A percentile compares a stretch with the other conserved stretches of the same genome.
phyloP scores from a whole-genome alignment of 2,888 invertebrate species.

The Frankliniella fusca region DNA sequence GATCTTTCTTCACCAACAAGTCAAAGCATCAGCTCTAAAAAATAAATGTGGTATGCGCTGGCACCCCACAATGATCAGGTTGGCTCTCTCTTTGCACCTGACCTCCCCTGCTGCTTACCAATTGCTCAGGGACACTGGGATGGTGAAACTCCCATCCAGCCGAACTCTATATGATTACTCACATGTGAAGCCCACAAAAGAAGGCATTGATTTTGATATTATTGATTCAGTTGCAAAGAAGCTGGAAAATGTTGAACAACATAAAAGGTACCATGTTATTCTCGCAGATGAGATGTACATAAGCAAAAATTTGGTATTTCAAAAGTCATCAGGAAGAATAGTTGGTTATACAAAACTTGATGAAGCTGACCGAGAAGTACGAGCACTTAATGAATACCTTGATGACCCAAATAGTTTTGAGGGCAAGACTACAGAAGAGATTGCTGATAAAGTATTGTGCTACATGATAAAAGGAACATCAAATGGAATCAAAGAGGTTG shows the following conservation, averaged over 20 bases:
- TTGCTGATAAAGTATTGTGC: background rate
- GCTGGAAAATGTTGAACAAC: background rate
- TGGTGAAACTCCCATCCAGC: background rate
- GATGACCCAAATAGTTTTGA: background rate
- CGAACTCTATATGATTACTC: background rate
- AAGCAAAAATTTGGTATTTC: too few relatives aligned
- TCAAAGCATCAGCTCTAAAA: background rate
- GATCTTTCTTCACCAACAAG: background rate
- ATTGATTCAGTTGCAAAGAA: background rate
- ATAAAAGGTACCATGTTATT: background rate
- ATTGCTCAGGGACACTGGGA: background rate
- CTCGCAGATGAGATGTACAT: background rate
- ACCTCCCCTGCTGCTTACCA: background rate
- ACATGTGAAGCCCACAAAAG: background rate
- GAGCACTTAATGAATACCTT: background rate
- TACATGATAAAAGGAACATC: background rate
- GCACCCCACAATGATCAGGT: background rate
- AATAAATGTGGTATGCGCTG: background rate
- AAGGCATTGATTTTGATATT: background rate
- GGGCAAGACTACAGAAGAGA: background rate
- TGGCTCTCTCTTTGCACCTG: background rate
- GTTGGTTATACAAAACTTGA: background rate
- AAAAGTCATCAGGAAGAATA: background rate
- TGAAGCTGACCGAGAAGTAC: background rate
- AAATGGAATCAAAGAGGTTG: background rate